A percentile compares a stretch with the other conserved stretches of the same genome.
phyloP scores from a whole-genome alignment of 2,888 invertebrate genomes.

The Sinotaia quadrata region DNA sequence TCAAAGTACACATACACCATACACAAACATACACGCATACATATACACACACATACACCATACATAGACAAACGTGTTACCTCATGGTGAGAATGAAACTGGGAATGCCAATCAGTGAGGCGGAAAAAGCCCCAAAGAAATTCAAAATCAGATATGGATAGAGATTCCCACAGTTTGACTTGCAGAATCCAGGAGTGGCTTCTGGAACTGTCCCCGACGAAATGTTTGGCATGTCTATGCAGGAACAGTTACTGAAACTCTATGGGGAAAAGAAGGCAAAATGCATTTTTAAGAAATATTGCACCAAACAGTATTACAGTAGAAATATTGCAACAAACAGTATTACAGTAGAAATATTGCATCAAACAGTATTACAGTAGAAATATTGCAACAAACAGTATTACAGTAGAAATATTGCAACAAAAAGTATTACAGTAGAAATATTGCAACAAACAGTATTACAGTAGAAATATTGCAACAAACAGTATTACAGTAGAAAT shows the following conservation, averaged over 20 bases:
- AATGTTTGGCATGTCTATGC: constrained; percentile 29
- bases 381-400: too few relatives aligned
- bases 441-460: too few relatives aligned
- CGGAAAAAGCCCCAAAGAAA: constrained; percentile 40
- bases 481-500: too few relatives aligned
- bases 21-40: neutral
- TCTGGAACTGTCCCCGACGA: constrained; percentile 10
- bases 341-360: too few relatives aligned
- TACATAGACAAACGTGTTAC: constrained; percentile 31
- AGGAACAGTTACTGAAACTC: constrained; percentile 40
- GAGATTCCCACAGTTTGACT: constrained; percentile 44
- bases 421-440: too few relatives aligned
- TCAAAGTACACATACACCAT: neutral
- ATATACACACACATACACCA: neutral
- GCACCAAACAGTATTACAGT: too few relatives aligned
- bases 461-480: too few relatives aligned
- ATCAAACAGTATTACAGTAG: too few relatives aligned
- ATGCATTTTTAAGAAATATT: too few relatives aligned
- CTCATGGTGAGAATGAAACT: constrained; percentile 47
- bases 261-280: too few relatives aligned
- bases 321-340: too few relatives aligned
- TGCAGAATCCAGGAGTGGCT: constrained; percentile 49
- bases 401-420: too few relatives aligned
- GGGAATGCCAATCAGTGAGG: constrained; percentile 48
- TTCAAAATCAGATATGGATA: constrained; percentile 41